Evolutionary conservation across 1,140 invertebrate genomes (phyloP), one percentile per base, ranked within the genome.

Genomic region (Periplaneta americana): DNA sequence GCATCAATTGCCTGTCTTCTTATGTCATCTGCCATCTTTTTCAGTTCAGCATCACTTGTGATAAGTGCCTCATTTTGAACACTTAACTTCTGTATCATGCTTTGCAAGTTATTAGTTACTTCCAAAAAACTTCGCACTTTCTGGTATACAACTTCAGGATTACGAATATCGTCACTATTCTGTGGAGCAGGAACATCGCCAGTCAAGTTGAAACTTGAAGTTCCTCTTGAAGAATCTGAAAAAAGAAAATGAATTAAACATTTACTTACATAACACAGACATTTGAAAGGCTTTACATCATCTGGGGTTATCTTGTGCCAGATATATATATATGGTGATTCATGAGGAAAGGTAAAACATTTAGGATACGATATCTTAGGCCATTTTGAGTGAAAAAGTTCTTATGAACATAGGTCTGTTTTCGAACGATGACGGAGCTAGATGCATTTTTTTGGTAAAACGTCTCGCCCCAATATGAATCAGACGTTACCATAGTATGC

Each of bases 11-110:
- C 80, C 34, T 80, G 80, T 75, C 80, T 74, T n/a, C 80, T 66
- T 80, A 80, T 80, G 15, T 80, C 80, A n/a, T 80, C 57, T 34
- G 80, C 80, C n/a, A 74, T 80, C 34, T 36, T 75, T 36, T 75
- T 66, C 22, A 80, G 22, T 74, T 80, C 74, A 28, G 31, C 22
- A 75, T 80, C 66, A 28, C 57, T 75, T 35, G 31, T 34, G 33
- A 74, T 33, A 22, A 80, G 57, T 15, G 3, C 39, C 28, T 80
- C 66, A n/a, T 80, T 80, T 36, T 80, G 80, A 11, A 8, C 33
- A 75, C n/a, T 13, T 32, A 80, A 31, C 34, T 34, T 80, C n/a
- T 35, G 34, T 31, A 80, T 66, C 39, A 75, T 36, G 34, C 34
- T 66, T 31, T 66, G 31, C 80, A 80, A 80, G 74, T 75, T 36